Evolutionary conservation across 2,888 invertebrate species (phyloP).

Genomic region (Drosophila nr. medialis): DNA sequence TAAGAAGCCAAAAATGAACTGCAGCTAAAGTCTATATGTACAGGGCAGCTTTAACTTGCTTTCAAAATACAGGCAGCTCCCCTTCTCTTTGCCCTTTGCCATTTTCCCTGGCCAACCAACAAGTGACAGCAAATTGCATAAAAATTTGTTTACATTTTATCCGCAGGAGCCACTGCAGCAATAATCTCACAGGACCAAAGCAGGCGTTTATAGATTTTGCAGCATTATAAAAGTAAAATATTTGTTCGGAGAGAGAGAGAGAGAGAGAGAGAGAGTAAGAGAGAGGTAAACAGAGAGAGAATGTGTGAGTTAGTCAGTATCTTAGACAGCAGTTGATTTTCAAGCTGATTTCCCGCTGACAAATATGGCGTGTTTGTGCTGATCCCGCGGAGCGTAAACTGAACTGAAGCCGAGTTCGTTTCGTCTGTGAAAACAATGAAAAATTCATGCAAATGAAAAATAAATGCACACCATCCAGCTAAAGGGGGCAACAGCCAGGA

Average conservation of each 20-base stretch:
- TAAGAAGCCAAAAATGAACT: conserved; percentile 12
- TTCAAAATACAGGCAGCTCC: not conserved
- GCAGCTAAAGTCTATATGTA: conserved; percentile 29
- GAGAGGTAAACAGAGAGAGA: conserved; percentile 32
- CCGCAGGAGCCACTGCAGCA: conserved; percentile 19
- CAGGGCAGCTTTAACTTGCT: conserved; percentile 18
- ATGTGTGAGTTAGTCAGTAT: conserved; percentile 34
- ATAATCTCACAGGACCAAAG: conserved; percentile 20
- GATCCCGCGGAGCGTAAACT: conserved; percentile 76
- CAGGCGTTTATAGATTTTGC: conserved; percentile 63
- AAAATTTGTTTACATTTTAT: conserved; percentile 69
- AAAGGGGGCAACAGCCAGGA: conserved; percentile 43
- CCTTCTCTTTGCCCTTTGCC: not conserved
- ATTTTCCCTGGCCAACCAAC: conserved; percentile 16
- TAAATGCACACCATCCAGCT: conserved; percentile 81
- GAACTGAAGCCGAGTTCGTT: conserved; percentile 47
- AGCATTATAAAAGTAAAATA: conserved; percentile 67
- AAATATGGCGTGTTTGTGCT: conserved; percentile 80
- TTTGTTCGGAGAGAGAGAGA: conserved; percentile 50
- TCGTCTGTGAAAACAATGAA: conserved; percentile 79
- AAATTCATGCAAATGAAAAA: conserved; percentile 83
- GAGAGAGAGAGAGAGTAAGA: conserved; percentile 10
- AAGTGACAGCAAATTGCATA: conserved; percentile 72
- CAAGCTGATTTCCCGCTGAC: conserved; percentile 77
- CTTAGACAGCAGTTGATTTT: conserved; percentile 51